Evolutionary conservation across 2,797 vertebrate species (phyloP).

Genomic region (Pseudochromis fuscus): DNA sequence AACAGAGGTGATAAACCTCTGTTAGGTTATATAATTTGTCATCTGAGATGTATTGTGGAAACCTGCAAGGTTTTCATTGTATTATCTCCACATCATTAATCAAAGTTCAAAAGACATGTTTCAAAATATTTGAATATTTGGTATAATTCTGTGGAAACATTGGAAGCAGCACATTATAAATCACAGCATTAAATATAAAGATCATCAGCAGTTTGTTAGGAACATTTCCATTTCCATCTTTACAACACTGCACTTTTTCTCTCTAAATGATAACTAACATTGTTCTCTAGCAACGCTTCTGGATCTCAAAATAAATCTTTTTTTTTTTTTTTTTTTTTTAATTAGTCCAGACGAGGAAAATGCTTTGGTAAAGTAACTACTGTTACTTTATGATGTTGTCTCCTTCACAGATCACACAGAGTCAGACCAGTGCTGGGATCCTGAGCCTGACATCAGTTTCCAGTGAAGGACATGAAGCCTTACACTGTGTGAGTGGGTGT

Average conservation of each 20-base stretch:
- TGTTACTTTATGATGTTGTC: too few species aligned
- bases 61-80: neutral
- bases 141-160: too few species aligned
- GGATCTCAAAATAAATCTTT: too few species aligned
- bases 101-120: neutral
- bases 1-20: neutral
- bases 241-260: neutral
- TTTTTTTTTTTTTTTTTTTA: too few species aligned
- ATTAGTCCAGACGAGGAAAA: neutral
- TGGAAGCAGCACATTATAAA: too few species aligned
- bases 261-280: neutral
- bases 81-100: neutral
- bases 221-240: neutral
- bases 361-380: neutral
- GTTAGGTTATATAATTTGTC: neutral
- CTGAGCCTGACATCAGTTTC: constrained; percentile 28
- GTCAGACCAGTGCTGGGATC: constrained; percentile 31
- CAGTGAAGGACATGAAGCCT: constrained; percentile 43
- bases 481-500: neutral
- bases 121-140: neutral
- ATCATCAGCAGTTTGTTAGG: neutral
- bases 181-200: neutral
- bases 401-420: constrained; percentile 65
- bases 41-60: neutral
- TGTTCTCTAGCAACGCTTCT: neutral